Conservation (phyloP, 2,797 vertebrate genomes). For the Micromesistius poutassou region DNA sequence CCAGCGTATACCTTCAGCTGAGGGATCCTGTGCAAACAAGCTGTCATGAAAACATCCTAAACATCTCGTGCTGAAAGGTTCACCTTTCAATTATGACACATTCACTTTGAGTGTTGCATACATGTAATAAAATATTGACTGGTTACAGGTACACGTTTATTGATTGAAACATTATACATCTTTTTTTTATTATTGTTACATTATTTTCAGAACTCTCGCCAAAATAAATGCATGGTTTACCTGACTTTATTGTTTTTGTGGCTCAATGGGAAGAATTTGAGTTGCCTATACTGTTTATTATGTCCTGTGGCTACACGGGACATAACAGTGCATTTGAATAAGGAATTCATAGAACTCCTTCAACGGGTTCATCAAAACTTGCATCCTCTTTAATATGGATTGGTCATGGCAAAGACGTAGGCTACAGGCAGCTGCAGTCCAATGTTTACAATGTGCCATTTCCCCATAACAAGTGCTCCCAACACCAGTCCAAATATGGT, state of each 20-base stretch:
- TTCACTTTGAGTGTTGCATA: not conserved
- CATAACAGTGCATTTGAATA: not conserved
- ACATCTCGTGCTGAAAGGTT: not conserved
- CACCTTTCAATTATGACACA: not conserved
- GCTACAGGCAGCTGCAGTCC: slow-evolving; percentile 56
- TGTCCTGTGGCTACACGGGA: not conserved
- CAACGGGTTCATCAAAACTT: not conserved
- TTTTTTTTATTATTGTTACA: not conserved
- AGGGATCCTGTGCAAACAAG: not conserved
- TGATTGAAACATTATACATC: not conserved
- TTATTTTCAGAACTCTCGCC: not conserved
- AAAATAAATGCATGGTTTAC: not conserved
- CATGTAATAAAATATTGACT: not conserved
- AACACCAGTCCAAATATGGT: slow-evolving; percentile 46
- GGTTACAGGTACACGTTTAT: not conserved
- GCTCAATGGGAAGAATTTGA: not conserved
- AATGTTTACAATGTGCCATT: slow-evolving; percentile 56
- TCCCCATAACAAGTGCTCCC: slow-evolving; percentile 46
- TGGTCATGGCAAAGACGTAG: slow-evolving; percentile 59
- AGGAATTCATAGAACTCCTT: not conserved
- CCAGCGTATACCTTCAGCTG: not conserved
- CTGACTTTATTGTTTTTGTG: not conserved
- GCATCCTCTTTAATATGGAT: slow-evolving; percentile 35
- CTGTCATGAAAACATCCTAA: not conserved
- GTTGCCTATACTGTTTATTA: not conserved